Base-by-base conservation (phyloP, 2,797 vertebrate genomes). In the Cyclopterus lumpus region DNA sequence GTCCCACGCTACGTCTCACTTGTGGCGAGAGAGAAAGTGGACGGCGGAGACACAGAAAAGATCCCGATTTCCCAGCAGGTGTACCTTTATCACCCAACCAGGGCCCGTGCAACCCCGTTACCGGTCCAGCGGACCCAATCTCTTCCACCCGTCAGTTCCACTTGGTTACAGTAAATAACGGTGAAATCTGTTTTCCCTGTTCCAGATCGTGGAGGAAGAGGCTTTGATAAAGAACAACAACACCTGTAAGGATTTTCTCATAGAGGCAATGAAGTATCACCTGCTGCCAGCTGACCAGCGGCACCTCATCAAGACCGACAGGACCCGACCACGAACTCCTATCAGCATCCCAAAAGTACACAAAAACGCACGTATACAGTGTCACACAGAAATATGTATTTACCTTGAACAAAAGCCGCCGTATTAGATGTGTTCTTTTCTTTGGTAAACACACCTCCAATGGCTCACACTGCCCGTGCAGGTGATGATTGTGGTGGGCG, bases 401-500 rank as follows among this genome's bases (percentile, higher is more conserved):
- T 24, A 22, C 3, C 5, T 16, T 16, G 34, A 28, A 15, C 9
- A n/a, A 36, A 36, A 58, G 15, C 22, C 10, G 38, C 4, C 63
- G 15, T 55, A 48, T 64, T 16, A 18, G 10, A 16, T 14, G 0
- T 32, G 44, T 32, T 2, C 22, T 18, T 40, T 11, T 14, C 4
- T 24, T 65, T 22, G 15, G 32, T 40, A n/a, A 42, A 46, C 26
- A 12, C 15, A 8, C 10, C 54, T 9, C 10, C 40, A 5, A 49
- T 20, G 26, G 14, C 30, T 32, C 5, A n/a, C 38, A 1, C 8
- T 36, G 40, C 22, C 12, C 30, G 46, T 38, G 1, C 93, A 99
- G 98, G 97, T 98, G 90, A 99, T 99, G 98, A 97, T 99, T 0
- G 98, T 99, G 86, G 98, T 99, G 57, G 98, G 98, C 0, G 98